Percentiles rank a stretch among this genome's conserved stretches.
These are phyloP conservation scores for Timandra comae DNA, from an alignment of 2,888 invertebrate species.

Conservation along the genomic window DNA sequence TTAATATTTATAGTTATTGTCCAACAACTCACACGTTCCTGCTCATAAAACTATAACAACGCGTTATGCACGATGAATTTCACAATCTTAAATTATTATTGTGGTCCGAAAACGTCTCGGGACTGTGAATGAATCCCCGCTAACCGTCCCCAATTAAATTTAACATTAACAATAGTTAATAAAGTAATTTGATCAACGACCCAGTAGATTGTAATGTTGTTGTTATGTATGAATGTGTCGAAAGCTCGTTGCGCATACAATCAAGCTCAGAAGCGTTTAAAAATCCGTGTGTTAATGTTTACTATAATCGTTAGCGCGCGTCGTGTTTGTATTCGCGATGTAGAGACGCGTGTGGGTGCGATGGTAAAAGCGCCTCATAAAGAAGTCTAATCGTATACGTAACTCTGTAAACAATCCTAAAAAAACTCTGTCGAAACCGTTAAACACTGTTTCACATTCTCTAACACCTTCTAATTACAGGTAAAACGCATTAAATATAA, in stretches of 20 bases:
- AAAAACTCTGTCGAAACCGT: conserved; percentile 50
- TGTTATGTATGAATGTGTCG: conserved; percentile 11
- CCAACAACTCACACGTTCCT: conserved; percentile 15
- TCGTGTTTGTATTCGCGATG: conserved; percentile 54
- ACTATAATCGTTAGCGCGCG: conserved; percentile 46
- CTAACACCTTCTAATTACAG: conserved; percentile 72
- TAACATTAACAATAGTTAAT: conserved; percentile 19
- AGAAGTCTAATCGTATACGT: conserved; percentile 52
- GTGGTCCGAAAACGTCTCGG: no score
- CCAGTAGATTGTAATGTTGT: no score
- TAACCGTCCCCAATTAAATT: conserved; percentile 13
- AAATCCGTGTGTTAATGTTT: conserved; percentile 44
- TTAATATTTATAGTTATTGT: conserved; percentile 27
- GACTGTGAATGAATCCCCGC: conserved; percentile 3
- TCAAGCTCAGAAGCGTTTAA: conserved; percentile 30
- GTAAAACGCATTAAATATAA: conserved; percentile 69
- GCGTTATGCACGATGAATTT: no score
- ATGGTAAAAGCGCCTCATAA: conserved; percentile 54
- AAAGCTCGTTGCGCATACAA: conserved; percentile 18
- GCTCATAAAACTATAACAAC: neutral
- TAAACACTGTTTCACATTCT: conserved; percentile 62
- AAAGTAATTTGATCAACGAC: conserved; percentile 21
- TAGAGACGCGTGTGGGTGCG: conserved; percentile 37
- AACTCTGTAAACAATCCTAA: conserved; percentile 51
- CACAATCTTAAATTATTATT: no score